phyloP scores from a whole-genome alignment of 2,888 invertebrate genomes.

The Tenthredo scrophulariae region DNA sequence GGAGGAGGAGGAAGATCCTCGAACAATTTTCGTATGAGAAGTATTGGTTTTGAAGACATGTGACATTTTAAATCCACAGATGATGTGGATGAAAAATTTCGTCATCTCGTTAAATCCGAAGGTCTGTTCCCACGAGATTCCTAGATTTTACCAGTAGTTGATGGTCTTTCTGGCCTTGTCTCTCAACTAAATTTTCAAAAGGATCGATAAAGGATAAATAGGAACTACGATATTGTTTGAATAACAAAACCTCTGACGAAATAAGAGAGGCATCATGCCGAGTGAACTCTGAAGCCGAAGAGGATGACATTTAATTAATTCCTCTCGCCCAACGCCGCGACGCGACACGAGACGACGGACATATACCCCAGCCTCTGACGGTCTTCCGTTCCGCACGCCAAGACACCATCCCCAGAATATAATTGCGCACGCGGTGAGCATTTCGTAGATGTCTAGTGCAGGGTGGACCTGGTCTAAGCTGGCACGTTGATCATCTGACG shows the following conservation, averaged over 20 bases:
- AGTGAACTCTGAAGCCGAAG: neutral
- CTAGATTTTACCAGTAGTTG: too few species aligned
- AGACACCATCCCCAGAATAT: neutral
- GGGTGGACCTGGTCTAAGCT: neutral
- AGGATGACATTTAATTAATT: slow-evolving; percentile 49
- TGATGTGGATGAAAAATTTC: too few species aligned
- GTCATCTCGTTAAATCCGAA: too few species aligned
- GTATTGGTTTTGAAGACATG: too few species aligned
- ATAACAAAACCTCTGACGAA: neutral
- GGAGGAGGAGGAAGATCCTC: neutral
- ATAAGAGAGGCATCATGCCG: neutral
- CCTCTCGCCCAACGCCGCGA: neutral
- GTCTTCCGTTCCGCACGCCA: slow-evolving; percentile 36
- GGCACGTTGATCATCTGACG: slow-evolving; percentile 15
- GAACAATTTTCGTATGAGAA: neutral
- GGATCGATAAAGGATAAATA: neutral
- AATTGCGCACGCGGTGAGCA: slow-evolving; percentile 50
- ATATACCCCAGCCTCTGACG: neutral
- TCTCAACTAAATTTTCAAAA: too few species aligned
- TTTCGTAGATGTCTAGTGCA: slow-evolving; percentile 17
- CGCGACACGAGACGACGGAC: neutral
- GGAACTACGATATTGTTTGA: neutral
- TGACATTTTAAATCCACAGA: too few species aligned
- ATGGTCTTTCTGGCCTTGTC: too few species aligned
- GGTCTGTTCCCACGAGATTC: too few species aligned